These are phyloP conservation scores for Panopea generosa DNA, from an alignment of 2,888 invertebrate genomes.

Conservation along the genomic window DNA sequence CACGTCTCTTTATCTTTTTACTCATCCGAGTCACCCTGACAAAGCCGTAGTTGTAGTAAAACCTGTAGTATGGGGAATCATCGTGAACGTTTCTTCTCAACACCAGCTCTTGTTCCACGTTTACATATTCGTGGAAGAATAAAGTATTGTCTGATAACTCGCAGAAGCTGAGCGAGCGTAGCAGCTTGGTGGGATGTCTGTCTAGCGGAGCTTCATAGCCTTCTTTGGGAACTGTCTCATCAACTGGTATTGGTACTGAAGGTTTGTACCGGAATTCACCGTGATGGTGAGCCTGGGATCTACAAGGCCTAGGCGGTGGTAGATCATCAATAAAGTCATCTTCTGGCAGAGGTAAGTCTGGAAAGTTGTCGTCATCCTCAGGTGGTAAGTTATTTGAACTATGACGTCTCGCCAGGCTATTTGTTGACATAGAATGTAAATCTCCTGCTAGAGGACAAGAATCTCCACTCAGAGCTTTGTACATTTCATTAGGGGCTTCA, in stretches of 20 bases:
- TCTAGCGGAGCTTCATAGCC: too few species aligned
- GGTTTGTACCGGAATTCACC: conserved; percentile 38
- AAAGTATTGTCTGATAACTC: conserved; percentile 24
- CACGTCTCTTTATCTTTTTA: conserved; percentile 46
- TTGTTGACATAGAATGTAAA: too few species aligned
- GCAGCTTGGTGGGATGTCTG: background rate
- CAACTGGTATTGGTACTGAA: conserved; percentile 4
- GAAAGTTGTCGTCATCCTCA: background rate
- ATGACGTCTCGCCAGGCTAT: too few species aligned
- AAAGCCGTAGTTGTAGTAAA: conserved; percentile 56
- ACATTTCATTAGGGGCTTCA: too few species aligned
- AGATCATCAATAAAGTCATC: conserved; percentile 4
- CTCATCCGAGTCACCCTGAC: conserved; percentile 42
- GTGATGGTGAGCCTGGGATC: conserved; percentile 27
- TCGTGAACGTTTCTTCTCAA: conserved; percentile 39
- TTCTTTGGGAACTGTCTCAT: background rate
- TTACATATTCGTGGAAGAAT: conserved; percentile 31
- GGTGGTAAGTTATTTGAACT: too few species aligned
- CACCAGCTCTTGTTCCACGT: conserved; percentile 36
- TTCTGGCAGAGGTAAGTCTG: background rate
- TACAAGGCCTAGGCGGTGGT: conserved; percentile 44
- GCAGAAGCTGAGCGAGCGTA: conserved; percentile 38
- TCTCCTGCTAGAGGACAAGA: too few species aligned
- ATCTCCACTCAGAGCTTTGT: too few species aligned
- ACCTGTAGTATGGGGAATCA: conserved; percentile 50